Conservation (phyloP, 2,113 vertebrate genomes). For the Prinia subflava region DNA sequence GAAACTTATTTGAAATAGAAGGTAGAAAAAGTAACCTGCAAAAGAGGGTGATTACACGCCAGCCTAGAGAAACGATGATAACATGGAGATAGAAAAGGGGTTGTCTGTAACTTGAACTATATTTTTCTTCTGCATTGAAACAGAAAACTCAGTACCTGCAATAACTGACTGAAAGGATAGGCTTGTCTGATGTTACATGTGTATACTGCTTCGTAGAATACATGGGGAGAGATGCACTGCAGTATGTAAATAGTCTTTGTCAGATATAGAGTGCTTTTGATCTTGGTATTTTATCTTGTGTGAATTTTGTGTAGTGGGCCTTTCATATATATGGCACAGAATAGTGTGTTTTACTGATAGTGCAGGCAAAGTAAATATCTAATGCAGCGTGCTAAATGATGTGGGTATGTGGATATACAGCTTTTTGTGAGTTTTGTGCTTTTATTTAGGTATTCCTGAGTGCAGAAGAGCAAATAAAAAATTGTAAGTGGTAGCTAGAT, state of each 20-base stretch:
- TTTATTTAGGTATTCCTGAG: background rate
- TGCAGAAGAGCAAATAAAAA: background rate
- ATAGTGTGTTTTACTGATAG: background rate
- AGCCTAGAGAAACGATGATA: background rate
- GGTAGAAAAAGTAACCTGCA: slow-evolving; percentile 15
- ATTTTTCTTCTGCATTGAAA: slow-evolving; percentile 16
- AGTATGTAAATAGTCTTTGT: slow-evolving; percentile 11
- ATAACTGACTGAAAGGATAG: slow-evolving; percentile 9
- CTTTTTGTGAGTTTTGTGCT: slow-evolving; percentile 7
- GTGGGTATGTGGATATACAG: background rate
- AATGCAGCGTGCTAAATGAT: slow-evolving; percentile 18
- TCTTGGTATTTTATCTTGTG: slow-evolving; percentile 17
- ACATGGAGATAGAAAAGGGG: background rate
- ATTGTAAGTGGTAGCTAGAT: background rate
- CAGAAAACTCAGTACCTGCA: background rate
- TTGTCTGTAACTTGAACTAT: background rate
- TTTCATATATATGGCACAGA: background rate
- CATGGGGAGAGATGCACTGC: slow-evolving; percentile 11
- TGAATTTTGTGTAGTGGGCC: background rate
- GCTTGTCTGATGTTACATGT: background rate
- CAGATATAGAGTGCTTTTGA: background rate
- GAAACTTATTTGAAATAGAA: slow-evolving; percentile 48
- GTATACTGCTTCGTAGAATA: background rate
- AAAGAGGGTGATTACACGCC: slow-evolving; percentile 12
- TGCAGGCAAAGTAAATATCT: background rate